A percentile compares a stretch with the other conserved stretches of the same genome.
phyloP scores from a whole-genome alignment of 2,113 vertebrate species.

The Nyctereutes procyonoides region DNA sequence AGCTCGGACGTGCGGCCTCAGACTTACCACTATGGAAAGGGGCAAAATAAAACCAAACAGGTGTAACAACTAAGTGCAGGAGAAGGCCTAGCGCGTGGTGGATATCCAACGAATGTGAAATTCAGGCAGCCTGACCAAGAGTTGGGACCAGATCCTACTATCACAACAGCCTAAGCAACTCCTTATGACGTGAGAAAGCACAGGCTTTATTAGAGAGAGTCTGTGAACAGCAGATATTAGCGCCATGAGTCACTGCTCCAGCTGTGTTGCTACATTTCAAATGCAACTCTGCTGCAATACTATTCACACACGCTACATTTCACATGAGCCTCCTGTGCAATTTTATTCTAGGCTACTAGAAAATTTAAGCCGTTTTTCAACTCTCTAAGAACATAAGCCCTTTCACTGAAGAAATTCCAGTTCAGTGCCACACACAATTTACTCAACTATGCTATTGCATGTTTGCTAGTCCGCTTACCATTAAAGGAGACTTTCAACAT shows the following conservation, averaged over 20 bases:
- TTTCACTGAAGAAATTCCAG: constrained; percentile 63
- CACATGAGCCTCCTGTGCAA: not conserved
- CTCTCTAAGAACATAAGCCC: constrained; percentile 66
- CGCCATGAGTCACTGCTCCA: constrained; percentile 42
- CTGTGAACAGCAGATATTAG: not conserved
- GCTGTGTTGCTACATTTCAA: not conserved
- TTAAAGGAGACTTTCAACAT: not conserved
- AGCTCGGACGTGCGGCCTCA: not conserved
- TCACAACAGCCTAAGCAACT: not conserved
- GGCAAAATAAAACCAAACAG: constrained; percentile 46
- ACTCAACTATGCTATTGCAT: not conserved
- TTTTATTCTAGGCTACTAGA: constrained; percentile 67
- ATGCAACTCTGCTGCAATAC: not conserved
- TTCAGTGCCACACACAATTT: constrained; percentile 39
- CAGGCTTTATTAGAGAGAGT: not conserved
- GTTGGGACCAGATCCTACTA: not conserved
- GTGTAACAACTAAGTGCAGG: constrained; percentile 18
- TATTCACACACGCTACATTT: constrained; percentile 46
- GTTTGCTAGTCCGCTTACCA: not conserved
- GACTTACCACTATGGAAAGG: not conserved
- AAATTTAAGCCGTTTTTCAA: constrained; percentile 64
- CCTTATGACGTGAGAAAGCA: not conserved
- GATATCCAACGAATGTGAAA: constrained; percentile 30
- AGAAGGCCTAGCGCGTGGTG: not conserved
- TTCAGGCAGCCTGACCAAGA: not conserved